phyloP scores from a whole-genome alignment of 2,797 vertebrate genomes.

The Platyrinchus mystaceus region DNA sequence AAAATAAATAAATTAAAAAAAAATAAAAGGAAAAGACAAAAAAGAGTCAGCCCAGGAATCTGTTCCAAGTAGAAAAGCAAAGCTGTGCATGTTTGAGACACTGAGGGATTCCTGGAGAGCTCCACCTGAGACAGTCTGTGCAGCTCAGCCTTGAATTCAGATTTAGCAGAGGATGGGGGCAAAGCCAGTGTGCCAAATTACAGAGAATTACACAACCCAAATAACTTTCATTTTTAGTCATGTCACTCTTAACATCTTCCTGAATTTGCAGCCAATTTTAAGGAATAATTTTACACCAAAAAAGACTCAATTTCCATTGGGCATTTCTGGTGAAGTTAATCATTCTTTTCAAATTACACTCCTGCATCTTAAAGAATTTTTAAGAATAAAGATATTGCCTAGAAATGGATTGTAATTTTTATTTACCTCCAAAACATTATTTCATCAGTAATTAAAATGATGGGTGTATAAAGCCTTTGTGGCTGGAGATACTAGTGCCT shows the following conservation, averaged over 20 bases:
- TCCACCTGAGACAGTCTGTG: not conserved
- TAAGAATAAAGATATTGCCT: not conserved
- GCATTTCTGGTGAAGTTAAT: not conserved
- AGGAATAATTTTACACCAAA: not conserved
- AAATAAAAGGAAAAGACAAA: too few species aligned
- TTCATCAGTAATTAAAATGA: constrained; percentile 12
- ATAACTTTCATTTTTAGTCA: not conserved
- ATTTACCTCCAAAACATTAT: not conserved
- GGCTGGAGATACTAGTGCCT: not conserved
- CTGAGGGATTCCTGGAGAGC: not conserved
- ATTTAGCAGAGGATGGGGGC: not conserved
- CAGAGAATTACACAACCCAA: not conserved
- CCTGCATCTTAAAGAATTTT: not conserved
- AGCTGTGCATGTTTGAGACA: not conserved
- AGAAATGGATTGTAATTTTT: not conserved
- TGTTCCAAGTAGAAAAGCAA: not conserved
- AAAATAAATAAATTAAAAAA: not conserved
- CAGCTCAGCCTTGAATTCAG: not conserved
- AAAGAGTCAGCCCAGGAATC: not conserved
- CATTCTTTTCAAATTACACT: not conserved
- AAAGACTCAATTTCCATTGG: not conserved
- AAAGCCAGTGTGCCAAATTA: not conserved
- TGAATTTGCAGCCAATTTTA: not conserved
- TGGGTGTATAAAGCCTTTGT: not conserved
- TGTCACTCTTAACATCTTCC: not conserved